Percentiles rank a stretch among this genome's conserved stretches.
These are phyloP conservation scores for Cantharis flavilabris DNA, from an alignment of 2,888 invertebrate species.

Conservation along the genomic window DNA sequence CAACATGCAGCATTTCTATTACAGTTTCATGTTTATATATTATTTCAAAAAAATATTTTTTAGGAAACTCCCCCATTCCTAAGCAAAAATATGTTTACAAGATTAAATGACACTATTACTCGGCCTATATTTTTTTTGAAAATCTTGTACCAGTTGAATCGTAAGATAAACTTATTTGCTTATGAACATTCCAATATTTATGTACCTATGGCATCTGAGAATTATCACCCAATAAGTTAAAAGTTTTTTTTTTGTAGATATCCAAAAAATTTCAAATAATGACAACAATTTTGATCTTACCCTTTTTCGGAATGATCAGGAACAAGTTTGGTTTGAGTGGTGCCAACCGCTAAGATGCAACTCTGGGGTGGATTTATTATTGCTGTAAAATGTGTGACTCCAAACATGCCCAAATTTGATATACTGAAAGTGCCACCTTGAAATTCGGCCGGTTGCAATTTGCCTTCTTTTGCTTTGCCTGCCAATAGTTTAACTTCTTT, in stretches of 20 bases:
- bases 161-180: too few relatives aligned
- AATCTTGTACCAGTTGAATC: too few relatives aligned
- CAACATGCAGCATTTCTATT: too few relatives aligned
- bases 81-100: too few relatives aligned
- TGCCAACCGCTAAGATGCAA: slow-evolving; percentile 90
- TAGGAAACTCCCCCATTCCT: too few relatives aligned
- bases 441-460: slow-evolving; percentile 91
- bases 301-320: slow-evolving; percentile 76
- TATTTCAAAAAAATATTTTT: too few relatives aligned
- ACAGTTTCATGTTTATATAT: too few relatives aligned
- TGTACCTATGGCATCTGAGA: too few relatives aligned
- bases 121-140: too few relatives aligned
- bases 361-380: slow-evolving; percentile 97
- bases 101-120: too few relatives aligned
- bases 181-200: too few relatives aligned
- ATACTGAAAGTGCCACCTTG: slow-evolving; percentile 95
- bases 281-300: slow-evolving; percentile 56
- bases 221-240: neutral
- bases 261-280: neutral
- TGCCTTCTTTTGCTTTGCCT: slow-evolving; percentile 84
- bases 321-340: slow-evolving; percentile 74
- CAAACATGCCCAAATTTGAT: slow-evolving; percentile 95
- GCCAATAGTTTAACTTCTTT: slow-evolving; percentile 80
- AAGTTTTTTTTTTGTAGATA: slow-evolving; percentile 1
- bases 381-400: slow-evolving; percentile 85